These are phyloP conservation scores for Percina caprodes DNA, from an alignment of 2,113 vertebrate species.

Conservation along the genomic window DNA sequence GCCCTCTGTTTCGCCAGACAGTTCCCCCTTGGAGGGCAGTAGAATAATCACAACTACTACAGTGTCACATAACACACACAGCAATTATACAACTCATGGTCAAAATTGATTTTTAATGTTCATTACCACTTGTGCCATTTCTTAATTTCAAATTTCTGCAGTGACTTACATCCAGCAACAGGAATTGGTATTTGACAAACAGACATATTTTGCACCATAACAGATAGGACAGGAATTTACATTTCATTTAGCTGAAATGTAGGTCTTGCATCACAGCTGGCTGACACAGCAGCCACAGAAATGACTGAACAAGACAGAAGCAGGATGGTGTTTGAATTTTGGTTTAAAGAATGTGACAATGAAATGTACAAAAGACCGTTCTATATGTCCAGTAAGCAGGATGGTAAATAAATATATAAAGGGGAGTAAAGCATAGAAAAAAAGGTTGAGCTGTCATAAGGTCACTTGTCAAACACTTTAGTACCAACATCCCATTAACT, in stretches of 20 bases:
- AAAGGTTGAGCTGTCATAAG: slow-evolving; percentile 78
- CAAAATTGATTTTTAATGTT: slow-evolving; percentile 72
- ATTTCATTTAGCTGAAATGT: slow-evolving; percentile 39
- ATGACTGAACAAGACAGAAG: slow-evolving; percentile 53
- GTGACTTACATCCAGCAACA: slow-evolving; percentile 72
- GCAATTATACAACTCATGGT: slow-evolving; percentile 24
- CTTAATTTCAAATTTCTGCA: slow-evolving; percentile 63
- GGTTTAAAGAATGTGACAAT: slow-evolving; percentile 43
- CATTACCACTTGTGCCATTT: slow-evolving; percentile 75
- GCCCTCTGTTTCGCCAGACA: neutral
- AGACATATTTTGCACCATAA: slow-evolving; percentile 36
- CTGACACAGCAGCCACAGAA: slow-evolving; percentile 21
- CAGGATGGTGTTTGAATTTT: slow-evolving; percentile 39
- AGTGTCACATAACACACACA: slow-evolving; percentile 2
- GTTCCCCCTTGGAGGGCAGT: neutral
- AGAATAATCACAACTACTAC: neutral
- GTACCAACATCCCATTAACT: slow-evolving; percentile 50
- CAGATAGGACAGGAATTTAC: slow-evolving; percentile 36
- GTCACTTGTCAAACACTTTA: slow-evolving; percentile 79
- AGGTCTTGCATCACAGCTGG: slow-evolving; percentile 12
- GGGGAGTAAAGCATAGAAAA: slow-evolving; percentile 34
- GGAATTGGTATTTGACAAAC: slow-evolving; percentile 42
- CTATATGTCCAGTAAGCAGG: slow-evolving; percentile 22
- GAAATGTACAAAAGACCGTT: slow-evolving; percentile 47
- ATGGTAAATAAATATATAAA: neutral